These are phyloP conservation scores for Eonycteris spelaea DNA, from an alignment of 2,113 vertebrate genomes.

Conservation along the genomic window DNA sequence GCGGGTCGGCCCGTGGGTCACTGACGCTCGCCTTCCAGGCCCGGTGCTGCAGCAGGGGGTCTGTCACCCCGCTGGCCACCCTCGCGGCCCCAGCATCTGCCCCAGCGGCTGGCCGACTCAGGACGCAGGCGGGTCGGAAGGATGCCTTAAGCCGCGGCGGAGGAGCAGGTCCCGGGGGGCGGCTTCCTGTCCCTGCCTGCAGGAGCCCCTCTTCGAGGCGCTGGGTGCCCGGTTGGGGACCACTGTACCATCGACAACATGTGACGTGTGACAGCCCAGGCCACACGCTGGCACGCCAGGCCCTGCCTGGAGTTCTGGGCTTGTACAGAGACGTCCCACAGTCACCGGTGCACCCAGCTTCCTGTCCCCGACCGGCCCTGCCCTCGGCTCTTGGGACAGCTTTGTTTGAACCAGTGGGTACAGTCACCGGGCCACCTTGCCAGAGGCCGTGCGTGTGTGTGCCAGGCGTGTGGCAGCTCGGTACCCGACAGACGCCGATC, in stretches of 20 bases:
- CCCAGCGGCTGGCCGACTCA: not conserved
- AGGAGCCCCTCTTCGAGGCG: not conserved
- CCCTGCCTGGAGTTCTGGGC: conserved; percentile 45
- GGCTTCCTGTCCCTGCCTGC: not conserved
- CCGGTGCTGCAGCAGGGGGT: not conserved
- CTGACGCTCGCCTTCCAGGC: not conserved
- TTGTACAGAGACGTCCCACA: conserved; percentile 44
- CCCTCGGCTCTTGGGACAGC: not conserved
- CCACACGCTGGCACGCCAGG: not conserved
- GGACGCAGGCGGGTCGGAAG: not conserved
- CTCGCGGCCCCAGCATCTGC: not conserved
- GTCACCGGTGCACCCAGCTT: not conserved
- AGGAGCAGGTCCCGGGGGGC: not conserved
- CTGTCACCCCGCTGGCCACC: not conserved
- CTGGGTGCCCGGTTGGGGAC: not conserved
- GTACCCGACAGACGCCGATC: not conserved
- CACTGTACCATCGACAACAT: not conserved
- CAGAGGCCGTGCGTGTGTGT: not conserved
- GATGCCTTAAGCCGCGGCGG: conserved; percentile 75
- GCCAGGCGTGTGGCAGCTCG: not conserved
- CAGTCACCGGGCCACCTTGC: not conserved
- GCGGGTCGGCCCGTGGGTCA: not conserved
- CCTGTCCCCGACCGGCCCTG: not conserved
- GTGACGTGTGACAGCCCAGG: fast-evolving
- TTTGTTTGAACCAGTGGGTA: not conserved